Percentiles rank a stretch among this genome's conserved stretches.
Evolutionary conservation across 2,113 vertebrate genomes (phyloP).

Genomic region (Hemicordylus capensis): DNA sequence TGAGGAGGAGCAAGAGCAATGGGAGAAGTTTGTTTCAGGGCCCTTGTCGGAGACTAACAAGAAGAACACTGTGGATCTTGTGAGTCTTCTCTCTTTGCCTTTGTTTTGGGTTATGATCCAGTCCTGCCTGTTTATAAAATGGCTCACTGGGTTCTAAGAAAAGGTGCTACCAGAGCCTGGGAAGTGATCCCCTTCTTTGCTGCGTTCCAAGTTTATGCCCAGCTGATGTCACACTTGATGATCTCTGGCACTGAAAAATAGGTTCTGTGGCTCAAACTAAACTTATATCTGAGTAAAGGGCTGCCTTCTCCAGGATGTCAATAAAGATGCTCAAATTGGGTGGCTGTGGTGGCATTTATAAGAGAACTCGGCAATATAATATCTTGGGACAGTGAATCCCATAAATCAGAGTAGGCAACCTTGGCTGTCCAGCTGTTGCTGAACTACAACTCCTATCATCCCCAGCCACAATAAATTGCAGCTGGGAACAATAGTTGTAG

Average conservation of each 20-base stretch:
- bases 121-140: background rate
- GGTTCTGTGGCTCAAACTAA: background rate
- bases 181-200: background rate
- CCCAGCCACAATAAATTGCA: too few relatives aligned
- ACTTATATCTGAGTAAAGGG: background rate
- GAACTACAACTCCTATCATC: too few relatives aligned
- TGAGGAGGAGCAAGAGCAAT: slow-evolving; percentile 60
- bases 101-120: rapidly evolving
- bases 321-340: background rate
- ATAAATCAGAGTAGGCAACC: too few relatives aligned
- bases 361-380: background rate
- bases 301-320: background rate
- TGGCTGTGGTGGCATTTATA: background rate
- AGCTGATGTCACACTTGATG: background rate
- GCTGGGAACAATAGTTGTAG: too few relatives aligned
- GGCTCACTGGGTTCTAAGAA: background rate
- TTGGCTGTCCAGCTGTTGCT: too few relatives aligned
- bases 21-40: slow-evolving; percentile 72
- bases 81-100: slow-evolving; percentile 35
- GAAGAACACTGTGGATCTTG: slow-evolving; percentile 75
- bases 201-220: background rate
- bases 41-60: slow-evolving; percentile 73
- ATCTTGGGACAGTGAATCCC: background rate
- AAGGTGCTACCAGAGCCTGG: background rate
- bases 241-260: background rate